Evolutionary conservation across 1,140 invertebrate genomes (phyloP), one percentile per base, ranked within the genome.

Genomic region (Drosophila persimilis): DNA sequence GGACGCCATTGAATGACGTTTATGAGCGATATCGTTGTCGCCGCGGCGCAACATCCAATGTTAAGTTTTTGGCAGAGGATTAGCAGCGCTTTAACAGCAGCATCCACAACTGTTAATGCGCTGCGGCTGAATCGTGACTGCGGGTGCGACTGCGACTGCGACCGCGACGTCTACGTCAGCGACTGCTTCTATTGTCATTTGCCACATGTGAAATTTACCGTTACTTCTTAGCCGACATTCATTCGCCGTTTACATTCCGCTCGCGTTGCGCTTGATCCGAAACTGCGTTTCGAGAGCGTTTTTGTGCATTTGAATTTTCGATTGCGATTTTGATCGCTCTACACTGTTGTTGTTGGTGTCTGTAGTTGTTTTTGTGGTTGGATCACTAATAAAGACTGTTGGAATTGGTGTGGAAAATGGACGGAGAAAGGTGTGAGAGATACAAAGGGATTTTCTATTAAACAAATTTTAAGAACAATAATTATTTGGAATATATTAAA

Each of bases 191-290:
- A 81, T 86, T 86, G 83, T 86, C 77, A 86, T 86, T 86, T 86
- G 74, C 22, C 83, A 88, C 81, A 86, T 88, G 83, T 86, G 81
- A 85, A 85, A 85, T 85, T 80, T 85, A 85, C 77, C 81, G 73
- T 85, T 85, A 85, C 80, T 77, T 85, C 81, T 85, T 79, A 65
- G 74, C 71, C 74, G 61, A 58, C 74, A 80, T 86, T 86, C 81
- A 86, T 86, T 86, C 83, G 83, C 83, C 81, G 81, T 86, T 88
- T 86, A 86, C 83, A 88, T 88, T 88, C 65, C 74, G 78, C 44
- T 61, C 56, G 56, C 13, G 64, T 39, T 39, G 35, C 35, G 35
- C 35, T 39, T 39, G 13, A 57, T 57, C 71, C 81, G 65, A 77
- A 84, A 73, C 77, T 74, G 63, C 76, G 53, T 63, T 51, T 75